A percentile compares a stretch with the other conserved stretches of the same genome.
Conservation (phyloP, 2,888 invertebrate species). For the Punctoribates punctum region DNA sequence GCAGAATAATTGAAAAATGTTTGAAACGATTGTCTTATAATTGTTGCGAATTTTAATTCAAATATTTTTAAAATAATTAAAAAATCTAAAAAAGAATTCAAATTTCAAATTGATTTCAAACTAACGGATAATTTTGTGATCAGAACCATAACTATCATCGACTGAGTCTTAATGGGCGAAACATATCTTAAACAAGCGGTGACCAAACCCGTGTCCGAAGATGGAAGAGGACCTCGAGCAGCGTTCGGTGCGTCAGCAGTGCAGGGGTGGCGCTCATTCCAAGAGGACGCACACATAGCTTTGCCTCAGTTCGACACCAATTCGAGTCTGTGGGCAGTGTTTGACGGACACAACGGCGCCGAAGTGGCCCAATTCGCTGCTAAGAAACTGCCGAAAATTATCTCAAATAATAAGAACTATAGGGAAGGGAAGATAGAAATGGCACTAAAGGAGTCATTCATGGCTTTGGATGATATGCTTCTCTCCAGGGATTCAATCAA, state of each 20-base stretch:
- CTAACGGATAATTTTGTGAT: too few species aligned
- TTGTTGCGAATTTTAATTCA: too few species aligned
- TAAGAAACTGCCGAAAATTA: slow-evolving; percentile 73
- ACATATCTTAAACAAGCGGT: background rate
- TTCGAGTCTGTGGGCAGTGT: slow-evolving; percentile 88
- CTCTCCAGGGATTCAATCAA: slow-evolving; percentile 51
- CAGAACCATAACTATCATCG: too few species aligned
- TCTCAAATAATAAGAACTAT: slow-evolving; percentile 67
- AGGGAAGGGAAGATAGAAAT: slow-evolving; percentile 66
- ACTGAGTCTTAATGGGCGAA: slow-evolving; percentile 15
- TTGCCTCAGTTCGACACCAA: slow-evolving; percentile 74
- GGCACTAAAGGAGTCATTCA: slow-evolving; percentile 79
- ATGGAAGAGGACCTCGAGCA: background rate
- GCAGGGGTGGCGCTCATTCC: slow-evolving; percentile 98
- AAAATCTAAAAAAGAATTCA: too few species aligned
- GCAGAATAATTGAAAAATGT: too few species aligned
- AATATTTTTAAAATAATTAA: too few species aligned
- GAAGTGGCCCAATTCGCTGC: slow-evolving; percentile 91
- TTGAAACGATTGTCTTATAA: too few species aligned
- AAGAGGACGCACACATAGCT: slow-evolving; percentile 98
- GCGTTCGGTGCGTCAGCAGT: slow-evolving; percentile 79
- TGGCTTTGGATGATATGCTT: slow-evolving; percentile 81
- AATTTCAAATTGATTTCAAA: too few species aligned
- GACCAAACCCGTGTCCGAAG: background rate
- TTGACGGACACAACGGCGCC: slow-evolving; percentile 67